These are phyloP conservation scores for Miltochrista miniata DNA, from an alignment of 2,888 invertebrate genomes.

Conservation along the genomic window DNA sequence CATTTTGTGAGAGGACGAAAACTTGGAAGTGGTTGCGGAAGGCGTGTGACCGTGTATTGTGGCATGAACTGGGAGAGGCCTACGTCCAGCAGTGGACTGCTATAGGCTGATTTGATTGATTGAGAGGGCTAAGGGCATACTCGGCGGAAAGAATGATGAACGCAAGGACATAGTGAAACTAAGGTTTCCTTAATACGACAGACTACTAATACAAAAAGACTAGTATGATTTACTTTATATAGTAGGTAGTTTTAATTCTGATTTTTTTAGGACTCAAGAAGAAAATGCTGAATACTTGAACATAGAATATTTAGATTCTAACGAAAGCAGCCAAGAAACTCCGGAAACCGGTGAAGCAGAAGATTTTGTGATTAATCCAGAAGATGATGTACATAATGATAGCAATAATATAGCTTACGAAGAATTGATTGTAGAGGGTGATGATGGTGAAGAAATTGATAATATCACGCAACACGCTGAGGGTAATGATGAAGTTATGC, in stretches of 20 bases:
- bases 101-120: too few species aligned
- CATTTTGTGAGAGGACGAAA: too few species aligned
- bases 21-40: too few species aligned
- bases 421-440: constrained; percentile 21
- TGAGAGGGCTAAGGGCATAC: too few species aligned
- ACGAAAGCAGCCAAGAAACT: constrained; percentile 12
- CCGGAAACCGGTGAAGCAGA: constrained; percentile 15
- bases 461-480: constrained; percentile 17
- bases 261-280: constrained; percentile 15
- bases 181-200: too few species aligned
- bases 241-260: background rate
- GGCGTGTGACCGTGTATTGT: too few species aligned
- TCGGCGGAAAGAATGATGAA: too few species aligned
- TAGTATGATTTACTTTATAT: too few species aligned
- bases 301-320: constrained; percentile 24
- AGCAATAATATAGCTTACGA: constrained; percentile 31
- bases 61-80: too few species aligned
- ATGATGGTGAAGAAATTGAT: constrained; percentile 16
- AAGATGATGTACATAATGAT: constrained; percentile 12
- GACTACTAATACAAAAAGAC: too few species aligned
- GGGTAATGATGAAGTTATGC: constrained; percentile 2
- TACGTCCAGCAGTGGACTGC: too few species aligned
- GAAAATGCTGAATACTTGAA: constrained; percentile 16
- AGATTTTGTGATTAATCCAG: constrained; percentile 10
- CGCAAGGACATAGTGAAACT: too few species aligned